phyloP scores from a whole-genome alignment of 1,140 invertebrate genomes.

The Ceratosolen solmsi region DNA sequence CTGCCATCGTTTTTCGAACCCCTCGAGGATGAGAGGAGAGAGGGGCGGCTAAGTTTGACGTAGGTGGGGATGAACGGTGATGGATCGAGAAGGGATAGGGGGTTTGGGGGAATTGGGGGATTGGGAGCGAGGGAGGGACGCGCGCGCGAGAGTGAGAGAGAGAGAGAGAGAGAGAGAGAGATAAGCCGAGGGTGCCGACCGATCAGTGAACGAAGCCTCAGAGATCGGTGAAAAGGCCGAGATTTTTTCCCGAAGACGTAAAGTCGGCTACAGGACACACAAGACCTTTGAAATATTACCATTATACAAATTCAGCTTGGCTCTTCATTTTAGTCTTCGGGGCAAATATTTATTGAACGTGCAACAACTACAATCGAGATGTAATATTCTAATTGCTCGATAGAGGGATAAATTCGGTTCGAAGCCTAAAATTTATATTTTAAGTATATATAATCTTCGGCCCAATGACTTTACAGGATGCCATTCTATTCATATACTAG shows the following conservation, averaged over 20 bases:
- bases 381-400: not conserved
- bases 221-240: not conserved
- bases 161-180: constrained; percentile 1
- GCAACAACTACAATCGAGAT: not conserved
- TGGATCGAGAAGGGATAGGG: no score
- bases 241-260: not conserved
- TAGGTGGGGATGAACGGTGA: no score
- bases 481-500: not conserved
- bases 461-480: not conserved
- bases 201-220: not conserved
- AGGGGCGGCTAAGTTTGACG: no score
- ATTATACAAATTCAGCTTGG: no score
- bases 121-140: no score
- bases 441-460: not conserved
- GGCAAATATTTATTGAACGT: not conserved
- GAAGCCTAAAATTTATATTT: not conserved
- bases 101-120: no score
- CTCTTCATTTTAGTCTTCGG: not conserved
- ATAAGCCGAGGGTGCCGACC: not conserved
- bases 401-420: not conserved
- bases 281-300: no score
- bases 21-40: no score
- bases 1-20: no score
- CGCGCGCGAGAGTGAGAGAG: not conserved
- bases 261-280: no score